phyloP scores from a whole-genome alignment of 2,888 invertebrate species.

The Microchrysa polita region DNA sequence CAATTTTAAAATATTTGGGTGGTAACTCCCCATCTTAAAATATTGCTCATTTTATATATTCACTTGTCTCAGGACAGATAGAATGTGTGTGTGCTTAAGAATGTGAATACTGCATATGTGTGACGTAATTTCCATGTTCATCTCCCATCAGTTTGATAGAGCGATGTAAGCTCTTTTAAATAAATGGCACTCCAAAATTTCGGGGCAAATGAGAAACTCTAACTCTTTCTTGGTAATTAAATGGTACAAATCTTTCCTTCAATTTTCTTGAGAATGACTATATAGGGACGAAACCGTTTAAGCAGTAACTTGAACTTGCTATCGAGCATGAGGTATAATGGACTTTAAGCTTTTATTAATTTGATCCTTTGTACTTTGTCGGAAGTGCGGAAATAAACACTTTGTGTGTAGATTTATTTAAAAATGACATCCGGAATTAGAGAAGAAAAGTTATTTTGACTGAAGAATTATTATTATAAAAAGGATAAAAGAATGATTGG shows the following conservation, averaged over 20 bases:
- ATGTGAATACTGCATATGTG: background rate
- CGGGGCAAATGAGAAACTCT: slow-evolving; percentile 9
- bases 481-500: too few relatives aligned
- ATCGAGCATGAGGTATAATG: slow-evolving; percentile 29
- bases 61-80: background rate
- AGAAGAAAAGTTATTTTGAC: too few relatives aligned
- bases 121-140: background rate
- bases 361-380: background rate
- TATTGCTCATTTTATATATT: background rate
- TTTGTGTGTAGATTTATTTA: too few relatives aligned
- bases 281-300: too few relatives aligned
- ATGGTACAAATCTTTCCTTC: slow-evolving; percentile 3
- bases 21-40: background rate
- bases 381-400: too few relatives aligned
- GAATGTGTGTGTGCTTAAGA: background rate
- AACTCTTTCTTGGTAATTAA: slow-evolving; percentile 25
- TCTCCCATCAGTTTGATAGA: background rate
- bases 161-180: background rate
- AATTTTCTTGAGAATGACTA: background rate
- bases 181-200: background rate
- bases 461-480: too few relatives aligned
- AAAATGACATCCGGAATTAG: too few relatives aligned
- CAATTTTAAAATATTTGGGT: slow-evolving; percentile 38
- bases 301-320: slow-evolving; percentile 10
- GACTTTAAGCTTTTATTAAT: background rate